Evolutionary conservation across 1,140 invertebrate genomes (phyloP).

Genomic region (Doryteuthis pealeii): DNA sequence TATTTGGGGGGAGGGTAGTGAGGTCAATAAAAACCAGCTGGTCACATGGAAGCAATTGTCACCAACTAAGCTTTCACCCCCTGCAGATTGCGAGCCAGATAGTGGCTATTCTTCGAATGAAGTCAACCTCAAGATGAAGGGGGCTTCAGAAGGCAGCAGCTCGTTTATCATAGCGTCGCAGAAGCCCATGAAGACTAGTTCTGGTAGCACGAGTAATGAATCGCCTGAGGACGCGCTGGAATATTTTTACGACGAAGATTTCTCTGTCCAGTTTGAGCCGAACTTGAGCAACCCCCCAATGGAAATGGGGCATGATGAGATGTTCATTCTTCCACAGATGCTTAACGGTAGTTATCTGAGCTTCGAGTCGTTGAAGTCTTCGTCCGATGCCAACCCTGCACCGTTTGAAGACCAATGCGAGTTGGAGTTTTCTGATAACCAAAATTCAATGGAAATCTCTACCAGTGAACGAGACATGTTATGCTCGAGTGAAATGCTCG

Average conservation of each 20-base stretch:
- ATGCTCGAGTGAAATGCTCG: constrained; percentile 54
- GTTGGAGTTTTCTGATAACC: constrained; percentile 47
- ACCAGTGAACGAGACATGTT: constrained; percentile 54
- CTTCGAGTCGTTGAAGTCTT: constrained; percentile 37
- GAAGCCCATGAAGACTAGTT: constrained; percentile 10
- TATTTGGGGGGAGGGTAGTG: not conserved
- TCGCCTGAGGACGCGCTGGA: constrained; percentile 37
- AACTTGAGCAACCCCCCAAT: constrained; percentile 43
- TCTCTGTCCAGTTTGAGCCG: constrained; percentile 53
- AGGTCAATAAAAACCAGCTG: constrained; percentile 28
- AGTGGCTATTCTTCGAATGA: constrained; percentile 13
- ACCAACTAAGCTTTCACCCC: constrained; percentile 25
- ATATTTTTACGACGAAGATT: constrained; percentile 56
- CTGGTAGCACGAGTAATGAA: not conserved
- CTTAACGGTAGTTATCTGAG: constrained; percentile 49
- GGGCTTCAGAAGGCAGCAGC: not conserved
- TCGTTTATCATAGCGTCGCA: constrained; percentile 14
- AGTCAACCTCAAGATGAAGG: not conserved
- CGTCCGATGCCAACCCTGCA: constrained; percentile 30
- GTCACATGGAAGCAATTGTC: constrained; percentile 41
- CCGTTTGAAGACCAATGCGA: constrained; percentile 34
- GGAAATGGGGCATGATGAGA: constrained; percentile 19
- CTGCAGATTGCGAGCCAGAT: not conserved
- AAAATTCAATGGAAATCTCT: constrained; percentile 50
- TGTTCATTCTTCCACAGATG: constrained; percentile 43